Percentiles rank a stretch among this genome's conserved stretches.
Evolutionary conservation across 2,888 invertebrate species (phyloP).

Genomic region (Chrysopilus asiliformis): DNA sequence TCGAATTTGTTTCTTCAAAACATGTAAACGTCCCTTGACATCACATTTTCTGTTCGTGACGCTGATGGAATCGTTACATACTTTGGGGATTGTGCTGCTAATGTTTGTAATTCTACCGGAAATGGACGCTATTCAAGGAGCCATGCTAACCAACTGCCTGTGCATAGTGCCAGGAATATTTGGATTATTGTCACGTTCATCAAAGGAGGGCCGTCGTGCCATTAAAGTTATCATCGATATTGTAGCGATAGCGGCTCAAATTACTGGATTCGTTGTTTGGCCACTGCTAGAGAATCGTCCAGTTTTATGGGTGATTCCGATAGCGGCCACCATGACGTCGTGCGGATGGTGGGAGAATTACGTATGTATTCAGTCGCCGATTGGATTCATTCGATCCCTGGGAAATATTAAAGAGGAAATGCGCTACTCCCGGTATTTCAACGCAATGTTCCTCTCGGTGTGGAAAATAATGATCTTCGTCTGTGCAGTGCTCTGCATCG

Average conservation of each 20-base stretch:
- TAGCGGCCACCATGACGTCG: conserved; percentile 73
- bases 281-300: conserved; percentile 67
- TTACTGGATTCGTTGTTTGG: conserved; percentile 85
- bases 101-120: conserved; percentile 83
- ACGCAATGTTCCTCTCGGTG: conserved; percentile 75
- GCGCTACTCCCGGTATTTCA: conserved; percentile 70
- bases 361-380: conserved; percentile 71
- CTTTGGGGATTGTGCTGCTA: conserved; percentile 72
- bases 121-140: conserved; percentile 85
- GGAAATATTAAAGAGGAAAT: conserved; percentile 69
- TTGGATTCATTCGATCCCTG: conserved; percentile 54
- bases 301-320: conserved; percentile 73
- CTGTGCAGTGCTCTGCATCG: conserved; percentile 54
- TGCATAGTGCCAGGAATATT: conserved; percentile 69
- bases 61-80: conserved; percentile 76
- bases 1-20: conserved; percentile 84
- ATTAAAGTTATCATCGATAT: conserved; percentile 71
- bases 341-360: conserved; percentile 99
- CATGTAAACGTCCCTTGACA: conserved; percentile 54
- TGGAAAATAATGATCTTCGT: conserved; percentile 83
- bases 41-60: conserved; percentile 44
- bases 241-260: conserved; percentile 74
- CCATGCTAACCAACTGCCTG: conserved; percentile 91
- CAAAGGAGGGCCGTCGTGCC: conserved; percentile 64
- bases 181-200: conserved; percentile 68